Evolutionary conservation across 2,888 invertebrate species (phyloP).

Genomic region (Yponomeuta sedellus): DNA sequence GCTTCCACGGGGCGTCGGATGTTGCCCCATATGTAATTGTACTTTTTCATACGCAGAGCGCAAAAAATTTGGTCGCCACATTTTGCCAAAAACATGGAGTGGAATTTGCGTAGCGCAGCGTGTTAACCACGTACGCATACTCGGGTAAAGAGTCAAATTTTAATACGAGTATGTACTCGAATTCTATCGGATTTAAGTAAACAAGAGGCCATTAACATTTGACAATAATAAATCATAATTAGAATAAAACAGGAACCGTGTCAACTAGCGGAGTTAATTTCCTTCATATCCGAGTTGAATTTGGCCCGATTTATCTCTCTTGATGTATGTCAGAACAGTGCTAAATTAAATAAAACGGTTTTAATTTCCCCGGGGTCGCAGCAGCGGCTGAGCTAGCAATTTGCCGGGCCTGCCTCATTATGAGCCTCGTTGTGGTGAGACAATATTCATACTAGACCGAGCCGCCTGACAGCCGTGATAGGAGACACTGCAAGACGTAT

Average conservation of each 20-base stretch:
- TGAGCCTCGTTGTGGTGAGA: constrained; percentile 40
- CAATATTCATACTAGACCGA: constrained; percentile 28
- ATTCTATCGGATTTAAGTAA: too few relatives aligned
- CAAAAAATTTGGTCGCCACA: background rate
- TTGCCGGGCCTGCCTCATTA: constrained; percentile 48
- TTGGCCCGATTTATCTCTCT: constrained; percentile 21
- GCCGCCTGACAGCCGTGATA: background rate
- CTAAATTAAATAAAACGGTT: constrained; percentile 43
- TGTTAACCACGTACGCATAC: background rate
- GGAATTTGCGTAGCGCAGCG: background rate
- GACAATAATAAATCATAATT: background rate
- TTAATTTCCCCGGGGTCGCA: constrained; percentile 54
- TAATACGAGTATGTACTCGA: too few relatives aligned
- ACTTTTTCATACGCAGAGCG: background rate
- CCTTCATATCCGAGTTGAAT: background rate
- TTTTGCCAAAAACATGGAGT: constrained; percentile 1
- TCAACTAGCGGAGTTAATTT: background rate
- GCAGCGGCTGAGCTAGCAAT: constrained; percentile 39
- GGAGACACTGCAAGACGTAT: background rate
- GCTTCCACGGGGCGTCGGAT: background rate
- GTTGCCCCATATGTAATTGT: background rate
- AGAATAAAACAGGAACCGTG: constrained; percentile 14
- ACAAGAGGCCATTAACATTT: too few relatives aligned
- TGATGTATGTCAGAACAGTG: constrained; percentile 37
- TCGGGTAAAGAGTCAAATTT: too few relatives aligned